These are phyloP conservation scores for Cotesia typhae DNA, from an alignment of 1,140 invertebrate genomes.

Conservation along the genomic window DNA sequence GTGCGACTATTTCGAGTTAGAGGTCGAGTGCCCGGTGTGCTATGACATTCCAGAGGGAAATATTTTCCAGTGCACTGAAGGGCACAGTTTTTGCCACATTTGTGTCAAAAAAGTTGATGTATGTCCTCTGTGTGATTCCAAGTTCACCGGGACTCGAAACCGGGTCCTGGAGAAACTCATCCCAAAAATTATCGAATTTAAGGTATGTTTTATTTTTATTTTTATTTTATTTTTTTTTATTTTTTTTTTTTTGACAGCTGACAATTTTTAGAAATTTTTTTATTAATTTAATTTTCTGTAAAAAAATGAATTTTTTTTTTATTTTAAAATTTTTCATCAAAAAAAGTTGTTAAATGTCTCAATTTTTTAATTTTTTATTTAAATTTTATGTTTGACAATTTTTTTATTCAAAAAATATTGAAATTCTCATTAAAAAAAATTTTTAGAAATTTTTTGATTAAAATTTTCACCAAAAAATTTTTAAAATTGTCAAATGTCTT, in stretches of 20 bases:
- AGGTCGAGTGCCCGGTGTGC: constrained; percentile 66
- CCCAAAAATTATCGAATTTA: constrained; percentile 51
- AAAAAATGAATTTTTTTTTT: too few relatives aligned
- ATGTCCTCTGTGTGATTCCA: constrained; percentile 62
- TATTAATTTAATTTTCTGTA: too few relatives aligned
- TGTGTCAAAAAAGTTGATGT: constrained; percentile 61
- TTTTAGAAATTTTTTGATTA: too few relatives aligned
- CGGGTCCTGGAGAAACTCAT: constrained; percentile 65
- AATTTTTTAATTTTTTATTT: too few relatives aligned
- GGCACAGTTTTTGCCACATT: constrained; percentile 63
- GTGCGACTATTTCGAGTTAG: constrained; percentile 41
- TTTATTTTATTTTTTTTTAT: too few relatives aligned
- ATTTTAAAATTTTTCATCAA: too few relatives aligned
- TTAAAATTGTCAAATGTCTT: too few relatives aligned
- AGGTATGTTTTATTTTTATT: constrained; percentile 1
- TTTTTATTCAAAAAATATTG: too few relatives aligned
- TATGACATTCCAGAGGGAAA: constrained; percentile 61
- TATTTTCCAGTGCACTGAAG: constrained; percentile 65
- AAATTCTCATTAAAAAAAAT: too few relatives aligned
- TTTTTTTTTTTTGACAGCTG: not conserved
- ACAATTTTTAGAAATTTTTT: not conserved
- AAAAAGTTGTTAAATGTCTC: too few relatives aligned
- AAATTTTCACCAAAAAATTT: too few relatives aligned
- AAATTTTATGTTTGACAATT: too few relatives aligned
- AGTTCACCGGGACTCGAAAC: constrained; percentile 62